phyloP scores from a whole-genome alignment of 2,888 invertebrate species.

The Dryococelus australis region DNA sequence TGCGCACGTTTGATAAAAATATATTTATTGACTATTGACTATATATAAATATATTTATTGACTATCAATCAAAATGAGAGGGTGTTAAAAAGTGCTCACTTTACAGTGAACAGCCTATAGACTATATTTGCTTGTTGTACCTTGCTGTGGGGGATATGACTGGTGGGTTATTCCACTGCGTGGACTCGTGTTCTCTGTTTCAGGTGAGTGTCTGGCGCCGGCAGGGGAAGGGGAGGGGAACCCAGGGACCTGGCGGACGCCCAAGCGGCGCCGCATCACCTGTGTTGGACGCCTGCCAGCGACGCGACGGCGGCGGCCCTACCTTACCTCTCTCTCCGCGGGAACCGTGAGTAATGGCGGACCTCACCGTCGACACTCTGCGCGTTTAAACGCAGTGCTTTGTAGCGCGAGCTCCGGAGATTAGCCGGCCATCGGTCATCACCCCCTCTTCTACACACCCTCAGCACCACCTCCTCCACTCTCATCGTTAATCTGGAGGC shows the following conservation, averaged over 20 bases:
- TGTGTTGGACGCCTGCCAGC: not conserved
- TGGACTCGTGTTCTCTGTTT: not conserved
- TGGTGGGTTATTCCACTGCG: not conserved
- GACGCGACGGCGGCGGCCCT: too few relatives aligned
- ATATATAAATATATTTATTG: too few relatives aligned
- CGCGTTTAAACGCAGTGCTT: not conserved
- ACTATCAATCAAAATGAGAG: too few relatives aligned
- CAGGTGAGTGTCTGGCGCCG: not conserved
- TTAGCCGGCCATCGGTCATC: conserved; percentile 10
- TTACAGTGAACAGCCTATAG: too few relatives aligned
- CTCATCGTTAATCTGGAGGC: too few relatives aligned
- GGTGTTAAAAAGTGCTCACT: too few relatives aligned
- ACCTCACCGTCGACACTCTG: not conserved
- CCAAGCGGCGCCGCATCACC: not conserved
- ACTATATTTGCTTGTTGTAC: not conserved
- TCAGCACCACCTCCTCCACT: not conserved
- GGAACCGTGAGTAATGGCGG: not conserved
- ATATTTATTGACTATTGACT: too few relatives aligned
- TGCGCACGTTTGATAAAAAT: too few relatives aligned
- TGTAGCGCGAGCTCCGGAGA: not conserved
- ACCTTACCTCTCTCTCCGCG: not conserved
- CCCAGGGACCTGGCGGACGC: not conserved
- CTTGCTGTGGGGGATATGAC: not conserved
- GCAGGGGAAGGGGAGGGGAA: not conserved
- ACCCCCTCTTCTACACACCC: not conserved